phyloP scores from a whole-genome alignment of 1,140 invertebrate genomes.

The Drosophila parvula region DNA sequence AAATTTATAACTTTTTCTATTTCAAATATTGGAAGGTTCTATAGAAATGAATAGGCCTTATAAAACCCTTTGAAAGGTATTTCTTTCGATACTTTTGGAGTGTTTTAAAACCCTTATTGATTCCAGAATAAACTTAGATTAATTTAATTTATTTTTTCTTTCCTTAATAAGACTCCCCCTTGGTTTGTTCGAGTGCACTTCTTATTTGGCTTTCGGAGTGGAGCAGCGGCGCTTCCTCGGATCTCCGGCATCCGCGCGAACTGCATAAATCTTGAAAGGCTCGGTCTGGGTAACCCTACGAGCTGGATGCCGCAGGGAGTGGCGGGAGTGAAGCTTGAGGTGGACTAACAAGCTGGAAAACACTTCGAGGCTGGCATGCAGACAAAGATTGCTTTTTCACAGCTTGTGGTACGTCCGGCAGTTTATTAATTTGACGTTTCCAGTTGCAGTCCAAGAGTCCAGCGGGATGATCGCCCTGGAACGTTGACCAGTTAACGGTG shows the following conservation, averaged over 20 bases:
- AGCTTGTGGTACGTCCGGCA: conserved; percentile 80
- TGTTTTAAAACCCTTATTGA: neutral
- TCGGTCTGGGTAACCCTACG: conserved; percentile 13
- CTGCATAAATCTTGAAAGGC: conserved; percentile 74
- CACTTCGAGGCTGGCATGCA: conserved; percentile 57
- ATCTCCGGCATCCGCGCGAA: conserved; percentile 61
- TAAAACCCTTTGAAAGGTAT: no score
- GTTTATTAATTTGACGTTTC: conserved; percentile 80
- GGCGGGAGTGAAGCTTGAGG: conserved; percentile 2
- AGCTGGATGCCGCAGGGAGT: neutral
- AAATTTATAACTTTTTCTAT: no score
- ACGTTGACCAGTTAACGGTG: conserved; percentile 45
- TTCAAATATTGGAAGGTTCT: no score
- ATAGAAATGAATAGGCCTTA: no score
- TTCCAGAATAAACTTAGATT: no score
- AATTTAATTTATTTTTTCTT: no score
- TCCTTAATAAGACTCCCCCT: no score
- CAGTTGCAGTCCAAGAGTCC: conserved; percentile 44
- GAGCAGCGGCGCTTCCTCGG: conserved; percentile 69
- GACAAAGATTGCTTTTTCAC: conserved; percentile 79
- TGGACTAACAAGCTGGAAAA: conserved; percentile 64
- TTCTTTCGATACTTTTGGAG: neutral
- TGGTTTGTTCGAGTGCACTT: conserved; percentile 13
- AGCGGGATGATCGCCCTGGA: conserved; percentile 16
- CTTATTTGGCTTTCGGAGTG: conserved; percentile 22